phyloP scores from a whole-genome alignment of 2,113 vertebrate genomes.

The Murina feae region DNA sequence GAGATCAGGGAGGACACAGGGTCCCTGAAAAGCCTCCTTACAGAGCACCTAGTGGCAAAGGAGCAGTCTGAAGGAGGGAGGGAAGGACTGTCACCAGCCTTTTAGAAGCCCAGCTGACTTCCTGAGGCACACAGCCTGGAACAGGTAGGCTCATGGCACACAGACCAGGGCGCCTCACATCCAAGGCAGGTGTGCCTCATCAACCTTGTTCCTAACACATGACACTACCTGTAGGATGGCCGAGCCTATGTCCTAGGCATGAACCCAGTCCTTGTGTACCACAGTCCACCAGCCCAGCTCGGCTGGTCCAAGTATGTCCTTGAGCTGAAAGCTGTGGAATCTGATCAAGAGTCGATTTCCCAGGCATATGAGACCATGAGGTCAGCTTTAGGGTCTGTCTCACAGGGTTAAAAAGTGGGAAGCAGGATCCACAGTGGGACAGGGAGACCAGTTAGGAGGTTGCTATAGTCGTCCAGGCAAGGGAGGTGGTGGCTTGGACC shows the following conservation, averaged over 20 bases:
- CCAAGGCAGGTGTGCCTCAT: background rate
- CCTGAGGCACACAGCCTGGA: background rate
- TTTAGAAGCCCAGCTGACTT: background rate
- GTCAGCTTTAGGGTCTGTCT: background rate
- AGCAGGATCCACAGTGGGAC: fast-evolving
- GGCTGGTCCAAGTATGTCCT: background rate
- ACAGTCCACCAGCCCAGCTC: background rate
- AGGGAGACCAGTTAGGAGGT: background rate
- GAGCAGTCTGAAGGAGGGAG: background rate
- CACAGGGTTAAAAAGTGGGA: background rate
- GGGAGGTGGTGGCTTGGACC: background rate
- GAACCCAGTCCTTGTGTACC: background rate
- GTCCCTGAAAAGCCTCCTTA: background rate
- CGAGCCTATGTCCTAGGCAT: background rate
- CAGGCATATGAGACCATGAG: background rate
- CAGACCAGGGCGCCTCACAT: background rate
- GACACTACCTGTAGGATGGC: background rate
- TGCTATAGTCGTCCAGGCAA: fast-evolving
- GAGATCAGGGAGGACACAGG: no score
- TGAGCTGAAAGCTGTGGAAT: background rate
- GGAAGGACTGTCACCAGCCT: background rate
- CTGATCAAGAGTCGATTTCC: background rate
- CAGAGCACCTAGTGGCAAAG: background rate
- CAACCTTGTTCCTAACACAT: fast-evolving
- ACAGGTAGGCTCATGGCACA: fast-evolving